Evolutionary conservation across 2,797 vertebrate species (phyloP).

Genomic region (Spheniscus humboldti): DNA sequence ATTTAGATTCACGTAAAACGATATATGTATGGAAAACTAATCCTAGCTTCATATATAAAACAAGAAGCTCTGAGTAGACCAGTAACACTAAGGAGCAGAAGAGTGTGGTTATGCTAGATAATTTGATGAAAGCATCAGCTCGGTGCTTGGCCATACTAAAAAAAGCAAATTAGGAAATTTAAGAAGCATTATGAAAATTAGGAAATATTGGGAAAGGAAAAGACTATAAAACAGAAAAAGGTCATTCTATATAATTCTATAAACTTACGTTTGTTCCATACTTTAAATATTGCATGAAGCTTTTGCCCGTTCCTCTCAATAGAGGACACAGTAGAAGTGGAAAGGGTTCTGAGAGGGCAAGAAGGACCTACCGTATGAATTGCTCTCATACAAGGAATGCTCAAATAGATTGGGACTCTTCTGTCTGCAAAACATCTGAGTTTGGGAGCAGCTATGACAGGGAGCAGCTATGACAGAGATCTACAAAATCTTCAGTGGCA

Average conservation of each 20-base stretch:
- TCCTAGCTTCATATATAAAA: conserved; percentile 41
- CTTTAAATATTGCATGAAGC: not conserved
- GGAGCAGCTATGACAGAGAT: not conserved
- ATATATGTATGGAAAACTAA: not conserved
- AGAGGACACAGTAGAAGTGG: not conserved
- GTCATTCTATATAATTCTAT: not conserved
- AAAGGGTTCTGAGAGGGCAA: not conserved
- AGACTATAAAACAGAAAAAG: not conserved
- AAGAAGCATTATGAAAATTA: not conserved
- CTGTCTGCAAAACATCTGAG: not conserved
- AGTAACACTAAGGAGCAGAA: not conserved
- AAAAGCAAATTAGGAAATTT: not conserved
- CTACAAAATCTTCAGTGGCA: not conserved
- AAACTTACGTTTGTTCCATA: not conserved
- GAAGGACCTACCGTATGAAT: not conserved
- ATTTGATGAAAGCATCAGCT: not conserved
- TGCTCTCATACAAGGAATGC: not conserved
- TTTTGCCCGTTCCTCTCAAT: not conserved
- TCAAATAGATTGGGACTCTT: not conserved
- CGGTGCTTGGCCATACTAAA: not conserved
- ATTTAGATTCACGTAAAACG: conserved; percentile 1
- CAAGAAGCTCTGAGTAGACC: not conserved
- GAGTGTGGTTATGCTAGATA: not conserved
- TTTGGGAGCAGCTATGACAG: not conserved
- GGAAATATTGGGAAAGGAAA: not conserved